These are phyloP conservation scores for Drosophila vallismaia DNA, from an alignment of 2,888 invertebrate species.

Conservation along the genomic window DNA sequence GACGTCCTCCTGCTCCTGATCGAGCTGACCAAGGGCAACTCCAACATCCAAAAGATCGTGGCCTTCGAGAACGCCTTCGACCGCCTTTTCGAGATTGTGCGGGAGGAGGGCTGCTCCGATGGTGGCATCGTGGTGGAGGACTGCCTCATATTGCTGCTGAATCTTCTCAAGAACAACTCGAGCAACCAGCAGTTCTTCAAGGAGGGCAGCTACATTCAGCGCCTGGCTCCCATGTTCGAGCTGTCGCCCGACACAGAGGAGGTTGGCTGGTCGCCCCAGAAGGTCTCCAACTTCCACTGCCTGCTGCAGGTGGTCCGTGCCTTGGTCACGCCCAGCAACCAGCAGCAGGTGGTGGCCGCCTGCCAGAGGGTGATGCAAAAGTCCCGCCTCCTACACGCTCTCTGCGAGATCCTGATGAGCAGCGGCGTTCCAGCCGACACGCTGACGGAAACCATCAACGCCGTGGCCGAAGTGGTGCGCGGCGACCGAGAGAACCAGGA, in stretches of 20 bases:
- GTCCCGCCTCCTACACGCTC: conserved; percentile 91
- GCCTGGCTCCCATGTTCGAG: conserved; percentile 94
- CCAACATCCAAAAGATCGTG: conserved; percentile 99
- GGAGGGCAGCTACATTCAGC: conserved; percentile 98
- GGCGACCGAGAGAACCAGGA: conserved; percentile 96
- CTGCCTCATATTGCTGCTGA: conserved; percentile 95
- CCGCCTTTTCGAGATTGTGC: conserved; percentile 95
- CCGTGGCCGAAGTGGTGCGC: conserved; percentile 95
- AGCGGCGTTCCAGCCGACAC: conserved; percentile 98
- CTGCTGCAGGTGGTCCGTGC: conserved; percentile 95
- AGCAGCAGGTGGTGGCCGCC: conserved; percentile 90
- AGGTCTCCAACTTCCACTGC: conserved; percentile 96
- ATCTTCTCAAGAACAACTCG: conserved; percentile 96
- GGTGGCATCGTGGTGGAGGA: conserved; percentile 99
- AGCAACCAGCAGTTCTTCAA: conserved; percentile 99
- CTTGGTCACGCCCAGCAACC: conserved; percentile 96
- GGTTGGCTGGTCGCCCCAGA: conserved; percentile 95
- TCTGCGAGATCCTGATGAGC: conserved; percentile 97
- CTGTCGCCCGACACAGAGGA: conserved; percentile 89
- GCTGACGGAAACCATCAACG: conserved; percentile 96
- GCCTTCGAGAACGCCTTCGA: conserved; percentile 99
- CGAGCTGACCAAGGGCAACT: conserved; percentile 93
- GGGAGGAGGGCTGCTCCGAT: conserved; percentile 95
- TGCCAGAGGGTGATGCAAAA: conserved; percentile 96
- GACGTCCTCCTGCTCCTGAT: conserved; percentile 96